A percentile compares a stretch with the other conserved stretches of the same genome.
Conservation (phyloP, 2,797 vertebrate species). For the Huso huso region DNA sequence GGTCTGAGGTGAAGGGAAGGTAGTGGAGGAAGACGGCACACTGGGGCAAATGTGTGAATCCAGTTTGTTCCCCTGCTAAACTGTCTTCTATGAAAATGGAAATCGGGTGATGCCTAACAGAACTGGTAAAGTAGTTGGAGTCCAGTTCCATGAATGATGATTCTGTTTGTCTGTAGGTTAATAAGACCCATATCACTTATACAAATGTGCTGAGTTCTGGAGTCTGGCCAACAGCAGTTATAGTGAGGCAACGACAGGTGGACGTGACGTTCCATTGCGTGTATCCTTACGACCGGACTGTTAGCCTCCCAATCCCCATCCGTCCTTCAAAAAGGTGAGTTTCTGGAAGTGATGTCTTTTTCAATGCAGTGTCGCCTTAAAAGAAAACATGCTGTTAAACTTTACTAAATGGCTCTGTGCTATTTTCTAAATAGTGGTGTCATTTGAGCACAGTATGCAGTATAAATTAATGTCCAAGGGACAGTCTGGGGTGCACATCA, state of each 20-base stretch:
- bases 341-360: no score
- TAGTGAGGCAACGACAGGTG: slow-evolving; percentile 49
- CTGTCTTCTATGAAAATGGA: neutral
- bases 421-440: no score
- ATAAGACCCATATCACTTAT: slow-evolving; percentile 49
- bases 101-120: neutral
- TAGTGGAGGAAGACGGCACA: no score
- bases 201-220: slow-evolving; percentile 47
- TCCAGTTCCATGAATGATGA: neutral
- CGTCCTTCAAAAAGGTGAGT: slow-evolving; percentile 43
- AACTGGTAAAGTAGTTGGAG: neutral
- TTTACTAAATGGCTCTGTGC: neutral
- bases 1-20: no score
- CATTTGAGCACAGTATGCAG: neutral
- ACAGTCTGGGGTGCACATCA: neutral
- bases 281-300: slow-evolving; percentile 45
- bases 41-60: no score
- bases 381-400: neutral
- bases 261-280: slow-evolving; percentile 51
- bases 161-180: slow-evolving; percentile 38
- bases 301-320: slow-evolving; percentile 50
- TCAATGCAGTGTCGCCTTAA: no score
- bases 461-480: neutral
- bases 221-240: slow-evolving; percentile 37
- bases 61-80: neutral